phyloP scores from a whole-genome alignment of 2,888 invertebrate species.

The Fragum sueziense region DNA sequence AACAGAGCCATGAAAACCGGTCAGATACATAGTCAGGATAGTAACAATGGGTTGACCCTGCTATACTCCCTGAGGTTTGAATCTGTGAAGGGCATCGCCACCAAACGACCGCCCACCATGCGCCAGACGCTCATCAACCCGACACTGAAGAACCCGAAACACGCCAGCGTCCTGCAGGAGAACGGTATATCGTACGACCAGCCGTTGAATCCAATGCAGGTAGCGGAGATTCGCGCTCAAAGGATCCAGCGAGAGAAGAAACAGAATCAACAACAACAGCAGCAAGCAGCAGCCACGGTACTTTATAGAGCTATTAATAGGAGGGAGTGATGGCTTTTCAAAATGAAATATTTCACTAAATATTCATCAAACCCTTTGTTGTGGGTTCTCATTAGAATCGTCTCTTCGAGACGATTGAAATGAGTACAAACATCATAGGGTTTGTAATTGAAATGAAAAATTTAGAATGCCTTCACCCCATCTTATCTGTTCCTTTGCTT shows the following conservation, averaged over 20 bases:
- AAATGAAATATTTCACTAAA: too few relatives aligned
- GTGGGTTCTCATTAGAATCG: too few relatives aligned
- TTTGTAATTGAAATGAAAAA: too few relatives aligned
- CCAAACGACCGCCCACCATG: constrained; percentile 86
- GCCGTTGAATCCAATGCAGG: constrained; percentile 89
- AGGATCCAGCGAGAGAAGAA: constrained; percentile 89
- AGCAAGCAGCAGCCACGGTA: constrained; percentile 14
- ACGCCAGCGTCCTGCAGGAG: constrained; percentile 91
- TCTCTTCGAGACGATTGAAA: too few relatives aligned
- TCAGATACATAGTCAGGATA: constrained; percentile 90
- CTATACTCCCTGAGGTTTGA: constrained; percentile 89
- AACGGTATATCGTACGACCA: constrained; percentile 92
- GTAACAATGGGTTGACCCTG: constrained; percentile 88
- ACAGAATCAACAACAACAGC: constrained; percentile 60
- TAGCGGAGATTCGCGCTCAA: constrained; percentile 87
- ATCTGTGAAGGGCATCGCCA: constrained; percentile 88
- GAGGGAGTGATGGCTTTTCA: background rate
- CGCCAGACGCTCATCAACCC: constrained; percentile 90
- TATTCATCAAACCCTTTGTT: too few relatives aligned
- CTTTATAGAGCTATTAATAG: background rate
- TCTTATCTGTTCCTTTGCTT: too few relatives aligned
- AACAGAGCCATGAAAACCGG: constrained; percentile 89
- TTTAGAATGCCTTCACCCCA: too few relatives aligned
- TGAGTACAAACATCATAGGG: too few relatives aligned
- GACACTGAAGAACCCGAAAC: constrained; percentile 89